These are phyloP conservation scores for Ceratoteleas bidentatus DNA, from an alignment of 1,140 invertebrate species.

Conservation along the genomic window DNA sequence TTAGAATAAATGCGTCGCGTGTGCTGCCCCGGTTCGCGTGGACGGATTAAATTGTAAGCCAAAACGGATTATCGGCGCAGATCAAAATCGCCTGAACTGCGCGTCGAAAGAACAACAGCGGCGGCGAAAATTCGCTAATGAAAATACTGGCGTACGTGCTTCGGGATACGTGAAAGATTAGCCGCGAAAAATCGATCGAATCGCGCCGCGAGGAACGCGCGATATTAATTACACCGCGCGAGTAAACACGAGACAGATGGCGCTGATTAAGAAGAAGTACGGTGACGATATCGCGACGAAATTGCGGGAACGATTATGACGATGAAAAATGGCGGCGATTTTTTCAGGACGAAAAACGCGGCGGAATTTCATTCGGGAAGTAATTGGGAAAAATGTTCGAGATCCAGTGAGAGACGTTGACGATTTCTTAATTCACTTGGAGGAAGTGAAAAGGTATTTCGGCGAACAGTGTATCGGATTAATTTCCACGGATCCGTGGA, in stretches of 20 bases:
- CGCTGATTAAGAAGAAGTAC: no score
- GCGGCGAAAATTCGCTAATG: constrained; percentile 1
- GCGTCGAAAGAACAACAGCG: background rate
- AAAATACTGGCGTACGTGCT: constrained; percentile 15
- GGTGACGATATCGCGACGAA: no score
- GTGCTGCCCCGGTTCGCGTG: constrained; percentile 5
- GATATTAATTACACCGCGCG: constrained; percentile 14
- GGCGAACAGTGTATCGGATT: constrained; percentile 32
- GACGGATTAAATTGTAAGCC: constrained; percentile 43
- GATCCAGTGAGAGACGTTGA: background rate
- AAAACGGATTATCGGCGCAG: constrained; percentile 25
- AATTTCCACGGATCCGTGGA: constrained; percentile 26
- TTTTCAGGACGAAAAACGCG: no score
- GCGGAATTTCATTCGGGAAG: no score
- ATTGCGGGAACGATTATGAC: no score
- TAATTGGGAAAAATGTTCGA: no score
- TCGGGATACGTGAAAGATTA: constrained; percentile 10
- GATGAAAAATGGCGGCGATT: no score
- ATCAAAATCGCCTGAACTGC: constrained; percentile 23
- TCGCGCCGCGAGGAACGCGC: constrained; percentile 1
- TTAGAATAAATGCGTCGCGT: constrained; percentile 26
- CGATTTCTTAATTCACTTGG: no score
- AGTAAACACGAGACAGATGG: background rate
- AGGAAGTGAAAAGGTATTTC: background rate
- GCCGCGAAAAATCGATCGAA: constrained; percentile 22